Evolutionary conservation across 2,797 vertebrate genomes (phyloP).

Genomic region (Gorsachius magnificus): DNA sequence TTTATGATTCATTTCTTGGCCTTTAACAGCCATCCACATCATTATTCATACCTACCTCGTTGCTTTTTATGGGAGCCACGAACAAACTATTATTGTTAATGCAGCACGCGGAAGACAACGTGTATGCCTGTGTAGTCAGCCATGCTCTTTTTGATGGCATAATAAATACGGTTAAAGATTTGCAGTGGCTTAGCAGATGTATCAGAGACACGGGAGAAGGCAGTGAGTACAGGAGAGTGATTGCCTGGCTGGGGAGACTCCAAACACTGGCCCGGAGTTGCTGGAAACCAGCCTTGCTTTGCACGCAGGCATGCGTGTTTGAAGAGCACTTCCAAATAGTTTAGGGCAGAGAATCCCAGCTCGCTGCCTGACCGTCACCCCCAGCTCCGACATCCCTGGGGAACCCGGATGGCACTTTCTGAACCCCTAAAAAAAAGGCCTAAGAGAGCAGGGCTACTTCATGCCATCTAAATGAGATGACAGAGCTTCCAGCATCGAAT

Average conservation of each 20-base stretch:
- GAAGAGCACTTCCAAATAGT: neutral
- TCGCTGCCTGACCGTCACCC: neutral
- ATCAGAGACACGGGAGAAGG: neutral
- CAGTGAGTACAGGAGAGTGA: neutral
- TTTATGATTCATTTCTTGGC: conserved; percentile 36
- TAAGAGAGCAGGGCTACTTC: neutral
- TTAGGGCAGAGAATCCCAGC: neutral
- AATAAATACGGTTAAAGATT: neutral
- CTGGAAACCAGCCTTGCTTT: neutral
- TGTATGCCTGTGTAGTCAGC: neutral
- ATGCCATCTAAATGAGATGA: neutral
- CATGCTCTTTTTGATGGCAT: neutral
- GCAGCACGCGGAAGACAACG: neutral
- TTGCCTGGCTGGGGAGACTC: neutral
- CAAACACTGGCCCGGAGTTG: neutral
- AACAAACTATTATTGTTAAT: neutral
- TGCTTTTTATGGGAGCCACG: conserved; percentile 10
- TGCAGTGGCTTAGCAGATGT: neutral
- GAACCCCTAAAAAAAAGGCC: neutral
- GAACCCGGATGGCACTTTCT: neutral
- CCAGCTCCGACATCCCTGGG: neutral
- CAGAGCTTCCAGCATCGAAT: neutral
- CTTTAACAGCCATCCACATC: neutral
- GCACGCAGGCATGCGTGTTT: neutral
- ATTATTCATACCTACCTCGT: neutral